Base-by-base conservation (phyloP, 53 echinoderm and acorn worm species). In the Paelopatides confundens region DNA sequence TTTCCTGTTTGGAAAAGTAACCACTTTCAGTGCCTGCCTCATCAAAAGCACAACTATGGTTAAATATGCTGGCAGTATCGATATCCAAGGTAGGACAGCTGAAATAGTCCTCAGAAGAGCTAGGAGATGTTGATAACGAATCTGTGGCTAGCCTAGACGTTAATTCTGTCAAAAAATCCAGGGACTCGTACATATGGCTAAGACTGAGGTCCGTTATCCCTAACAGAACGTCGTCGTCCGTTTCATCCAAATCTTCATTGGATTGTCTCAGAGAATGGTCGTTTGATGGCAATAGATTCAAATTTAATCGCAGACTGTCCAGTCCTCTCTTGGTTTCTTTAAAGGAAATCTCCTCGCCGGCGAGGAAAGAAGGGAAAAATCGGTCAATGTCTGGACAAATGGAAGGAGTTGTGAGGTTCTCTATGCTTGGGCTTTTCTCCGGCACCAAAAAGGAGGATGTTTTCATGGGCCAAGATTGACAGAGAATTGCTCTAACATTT, bases 161-260 rank as follows among this genome's bases (percentile, higher is more conserved):
- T 28, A 96, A 69, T 85, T 94, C 94, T 34, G 96, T 96, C 36
- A 91, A 91, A 90, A 94, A 94, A 90, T 96, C 96, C 38, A 96
- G 69, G 62, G 96, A 96, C 88, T 96, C 93, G 12, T 90, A 91
- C 94, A 96, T 94, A 69, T 95, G 94, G 63, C 85, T 90, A 37
- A 96, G 69, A 82, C 96, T 96, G 28, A 91, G 85, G 63, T 95
- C 96, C 1, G 94, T 96, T 52, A 96, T 94, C 76, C 93, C 93
- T 18, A 96, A 85, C 15, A 96, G 74, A 46, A 89, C 86, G 76
- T 96, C 94, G 31, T 94, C 90, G 28, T 94, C 90, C 47, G 65
- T 85, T 31, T 63, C 13, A 11, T 37, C 23, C 35, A 38, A 32
- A 26, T 65, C 84, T 10, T 83, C 65, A 18, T 65, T 63, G 5